These are phyloP conservation scores for Miichthys miiuy DNA, from an alignment of 2,797 vertebrate species.

Conservation along the genomic window DNA sequence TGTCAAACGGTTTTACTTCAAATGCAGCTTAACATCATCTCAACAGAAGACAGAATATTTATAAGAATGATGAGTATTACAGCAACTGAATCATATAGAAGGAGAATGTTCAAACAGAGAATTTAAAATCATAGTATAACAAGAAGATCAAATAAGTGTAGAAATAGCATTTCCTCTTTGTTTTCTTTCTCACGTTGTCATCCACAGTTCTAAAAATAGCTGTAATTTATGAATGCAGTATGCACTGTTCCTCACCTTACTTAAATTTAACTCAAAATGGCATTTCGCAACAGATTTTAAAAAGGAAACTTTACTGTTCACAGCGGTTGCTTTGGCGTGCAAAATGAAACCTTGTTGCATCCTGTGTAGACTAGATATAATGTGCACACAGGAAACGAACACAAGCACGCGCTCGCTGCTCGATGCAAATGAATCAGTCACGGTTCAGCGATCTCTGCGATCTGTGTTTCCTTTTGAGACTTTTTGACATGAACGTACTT, in stretches of 20 bases:
- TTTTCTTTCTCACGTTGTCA: not conserved
- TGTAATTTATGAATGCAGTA: not conserved
- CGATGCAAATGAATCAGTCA: slow-evolving; percentile 50
- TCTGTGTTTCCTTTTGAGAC: slow-evolving; percentile 29
- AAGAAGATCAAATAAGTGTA: not conserved
- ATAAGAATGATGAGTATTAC: not conserved
- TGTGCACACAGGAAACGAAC: slow-evolving; percentile 67
- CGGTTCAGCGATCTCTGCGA: slow-evolving; percentile 32
- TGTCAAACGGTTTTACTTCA: slow-evolving; percentile 7
- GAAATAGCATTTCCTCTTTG: not conserved
- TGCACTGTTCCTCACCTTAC: not conserved
- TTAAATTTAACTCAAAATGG: not conserved
- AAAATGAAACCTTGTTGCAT: slow-evolving; percentile 70
- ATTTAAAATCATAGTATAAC: not conserved
- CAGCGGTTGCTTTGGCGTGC: slow-evolving; percentile 2
- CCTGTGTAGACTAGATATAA: slow-evolving; percentile 67
- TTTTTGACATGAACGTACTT: not conserved
- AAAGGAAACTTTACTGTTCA: not conserved
- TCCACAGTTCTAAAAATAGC: not conserved
- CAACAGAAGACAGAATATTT: not conserved
- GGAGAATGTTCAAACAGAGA: not conserved
- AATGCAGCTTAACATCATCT: not conserved
- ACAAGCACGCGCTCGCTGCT: slow-evolving; percentile 24
- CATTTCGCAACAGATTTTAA: not conserved
- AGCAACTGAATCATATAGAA: not conserved